Percentiles rank a stretch among this genome's conserved stretches.
phyloP scores from a whole-genome alignment of 2,888 invertebrate genomes.

The Nomada flava region DNA sequence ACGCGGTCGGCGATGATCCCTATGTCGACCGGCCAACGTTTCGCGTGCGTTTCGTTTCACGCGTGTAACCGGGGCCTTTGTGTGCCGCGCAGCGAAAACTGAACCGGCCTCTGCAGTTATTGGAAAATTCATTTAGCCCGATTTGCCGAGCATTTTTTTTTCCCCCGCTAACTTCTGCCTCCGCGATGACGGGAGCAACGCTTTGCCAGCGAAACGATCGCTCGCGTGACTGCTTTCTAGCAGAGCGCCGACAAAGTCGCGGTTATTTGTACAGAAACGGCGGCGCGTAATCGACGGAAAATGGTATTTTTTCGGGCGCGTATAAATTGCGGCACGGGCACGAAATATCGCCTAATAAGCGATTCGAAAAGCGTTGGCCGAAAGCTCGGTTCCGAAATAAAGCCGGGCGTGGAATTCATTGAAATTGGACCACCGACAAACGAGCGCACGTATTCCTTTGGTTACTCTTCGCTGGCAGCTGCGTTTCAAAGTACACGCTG shows the following conservation, averaged over 20 bases:
- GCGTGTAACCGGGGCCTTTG: neutral
- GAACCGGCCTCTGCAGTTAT: neutral
- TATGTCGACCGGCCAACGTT: neutral
- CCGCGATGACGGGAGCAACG: neutral
- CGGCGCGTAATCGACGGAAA: neutral
- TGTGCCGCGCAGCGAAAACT: neutral
- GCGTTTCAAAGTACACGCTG: no score
- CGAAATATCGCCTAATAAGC: neutral
- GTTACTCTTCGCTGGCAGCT: no score
- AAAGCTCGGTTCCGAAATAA: neutral
- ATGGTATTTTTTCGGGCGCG: neutral
- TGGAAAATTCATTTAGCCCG: slow-evolving; percentile 13
- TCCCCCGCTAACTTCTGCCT: neutral
- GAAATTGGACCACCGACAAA: no score
- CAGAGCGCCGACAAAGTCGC: neutral
- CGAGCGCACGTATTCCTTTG: no score
- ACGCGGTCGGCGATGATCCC: neutral
- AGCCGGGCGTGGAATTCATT: no score
- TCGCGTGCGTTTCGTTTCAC: neutral
- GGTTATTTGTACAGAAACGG: neutral
- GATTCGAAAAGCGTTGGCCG: neutral
- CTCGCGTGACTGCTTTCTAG: neutral
- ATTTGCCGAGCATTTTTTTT: slow-evolving; percentile 1
- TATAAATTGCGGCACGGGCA: neutral
- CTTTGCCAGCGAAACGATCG: neutral